Evolutionary conservation across 2,888 invertebrate genomes (phyloP), one percentile per base, ranked within the genome.

Genomic region (Fissipunctia ypsillon): DNA sequence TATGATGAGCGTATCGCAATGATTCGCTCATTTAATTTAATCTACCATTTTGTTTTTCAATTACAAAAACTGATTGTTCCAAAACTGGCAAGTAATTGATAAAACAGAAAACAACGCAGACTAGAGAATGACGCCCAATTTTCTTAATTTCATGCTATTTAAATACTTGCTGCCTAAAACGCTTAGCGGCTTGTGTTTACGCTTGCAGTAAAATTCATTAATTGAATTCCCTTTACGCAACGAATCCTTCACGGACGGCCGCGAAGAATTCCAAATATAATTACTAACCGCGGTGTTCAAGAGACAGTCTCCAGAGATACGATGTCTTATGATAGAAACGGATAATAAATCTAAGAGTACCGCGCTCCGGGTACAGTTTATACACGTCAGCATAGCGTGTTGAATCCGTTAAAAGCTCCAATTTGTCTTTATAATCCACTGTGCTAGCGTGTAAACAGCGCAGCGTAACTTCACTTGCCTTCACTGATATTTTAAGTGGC

Each of bases 201-300:
- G 73, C 73, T 22, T 85, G 76, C 73, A 80, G 72, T 74, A 71
- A 79, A 86, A 85, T 88, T 83, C 76, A 85, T 87, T 89, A 90
- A 91, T 91, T 90, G 88, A 90, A 90, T 90, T 90, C 77, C 81
- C 74, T 81, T 73, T 83, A 86, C 84, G 84, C 80, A 85, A 88
- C 85, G 84, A 88, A 88, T 90, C 76, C 80, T 85, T 90, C 76
- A 88, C 85, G 87, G 86, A 83, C 52, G 70, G 65, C 65, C 60
- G 73, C 72, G 48, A 73, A 73, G 74, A 77, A 81, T 87, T 84
- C 84, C 78, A 80, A 86, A 85, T 85, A 83, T 83, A 88, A 88
- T 88, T 88, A 83, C 76, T 80, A 68, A 80, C 68, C 56, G 69
- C 65, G 70, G 66, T 78, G 64, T 79, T 76, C 73, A 72, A 74